Base-by-base conservation (phyloP, 2,888 invertebrate genomes). In the Euphydryas editha region DNA sequence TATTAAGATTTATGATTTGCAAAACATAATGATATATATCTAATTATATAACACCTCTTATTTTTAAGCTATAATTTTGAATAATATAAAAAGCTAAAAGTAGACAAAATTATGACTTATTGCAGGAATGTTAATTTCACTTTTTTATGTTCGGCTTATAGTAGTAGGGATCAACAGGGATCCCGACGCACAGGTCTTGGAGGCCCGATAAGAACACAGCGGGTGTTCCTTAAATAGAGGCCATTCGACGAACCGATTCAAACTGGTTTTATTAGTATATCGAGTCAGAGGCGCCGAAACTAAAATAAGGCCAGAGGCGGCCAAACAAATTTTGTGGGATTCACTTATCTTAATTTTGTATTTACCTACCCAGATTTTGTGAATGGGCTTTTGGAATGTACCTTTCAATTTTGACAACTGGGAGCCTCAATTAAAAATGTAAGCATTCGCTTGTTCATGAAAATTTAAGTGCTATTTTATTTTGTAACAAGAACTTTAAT, bases 181-280 rank as follows among this genome's bases (percentile, higher is more conserved):
- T 64, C 71, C 70, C 70, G 71, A 69, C 74, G 54, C 54, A 73
- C 65, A 72, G 71, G 73, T 71, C 70, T 73, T 67, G 61, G 82
- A 82, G 82, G 81, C 84, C 81, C 84, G 84, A 83, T 83, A 84
- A 86, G 83, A 79, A 81, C 85, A 78, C 84, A 82, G 81, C 85
- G 79, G 78, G 78, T 77, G 85, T 82, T 87, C 88, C 87, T 83
- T 83, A 89, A 89, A 90, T 88, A 87, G 87, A 87, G 85, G 82
- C 84, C 80, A 83, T 88, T 86, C 85, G 82, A 81, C 81, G 84
- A 86, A 87, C 81, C 80, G 81, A 84, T 85, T 83, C 81, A 80
- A 84, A 87, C 88, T 86, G 86, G 90, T 89, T 90, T 86, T 83
- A 83, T 82, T 81, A 72, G 69, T 70, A 71, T 67, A 73, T 69